Base-by-base conservation (phyloP, 2,113 vertebrate genomes). In the Lucifuga dentata region DNA sequence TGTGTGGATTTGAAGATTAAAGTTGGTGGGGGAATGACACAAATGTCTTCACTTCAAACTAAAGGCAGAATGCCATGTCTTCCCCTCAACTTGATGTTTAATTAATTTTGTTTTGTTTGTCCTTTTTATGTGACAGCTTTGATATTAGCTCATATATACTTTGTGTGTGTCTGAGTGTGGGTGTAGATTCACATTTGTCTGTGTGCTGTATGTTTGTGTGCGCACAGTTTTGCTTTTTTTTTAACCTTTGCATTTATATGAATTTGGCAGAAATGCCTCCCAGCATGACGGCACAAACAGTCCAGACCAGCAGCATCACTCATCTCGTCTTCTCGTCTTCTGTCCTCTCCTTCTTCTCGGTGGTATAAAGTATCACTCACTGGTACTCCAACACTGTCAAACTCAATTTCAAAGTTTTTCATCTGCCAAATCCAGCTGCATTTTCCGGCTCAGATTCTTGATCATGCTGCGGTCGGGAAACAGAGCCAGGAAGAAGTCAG, bases 361-460 rank as follows among this genome's bases (percentile, higher is more conserved):
- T 1, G 20, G 58, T 73, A 73, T 82, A 68, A 65, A 64, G 76
- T 77, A 83, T 83, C 85, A 56, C 66, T 85, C 68, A 56, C 70
- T 53, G 78, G 78, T 56, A 23, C 61, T 83, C 73, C 44, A 45
- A 45, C 61, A 24, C 76, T 70, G 80, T 90, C 87, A 88, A 83
- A 83, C 76, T 84, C 75, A 73, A 84, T 88, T 86, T 83, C 73
- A 73, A 84, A 80, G 60, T 86, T 85, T 80, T 41, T 64, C 78
- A 35, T 83, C 83, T 88, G 80, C 83, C 81, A 85, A 75, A 87
- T 83, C 59, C 78, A 76, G 64, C 82, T 62, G 86, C 71, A 78
- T 82, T 83, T 81, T 66, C 67, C 62, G 57, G 84, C 79, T 86
- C 71, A 24, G 58, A 52, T 76, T 71, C 2, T 23, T n/a, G 74